Base-by-base conservation (phyloP, 2,113 vertebrate species). In the Eurystomus gularis region DNA sequence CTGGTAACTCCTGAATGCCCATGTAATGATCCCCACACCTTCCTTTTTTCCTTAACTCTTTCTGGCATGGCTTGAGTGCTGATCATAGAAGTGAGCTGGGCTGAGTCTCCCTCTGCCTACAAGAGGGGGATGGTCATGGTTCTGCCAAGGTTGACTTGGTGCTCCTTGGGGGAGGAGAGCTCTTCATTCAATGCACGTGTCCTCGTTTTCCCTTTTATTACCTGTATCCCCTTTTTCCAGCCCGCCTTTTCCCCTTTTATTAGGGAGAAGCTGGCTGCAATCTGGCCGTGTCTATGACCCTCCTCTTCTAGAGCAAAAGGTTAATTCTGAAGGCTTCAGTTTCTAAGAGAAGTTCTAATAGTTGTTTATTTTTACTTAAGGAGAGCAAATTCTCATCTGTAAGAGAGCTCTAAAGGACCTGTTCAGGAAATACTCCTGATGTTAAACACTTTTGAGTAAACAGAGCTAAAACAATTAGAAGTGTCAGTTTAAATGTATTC, bases 51-150 rank as follows among this genome's bases (percentile, higher is more conserved):
- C 15, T 31, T 23, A 24, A 3, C 20, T 57, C 65, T 33, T n/a
- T 21, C 49, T 35, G 70, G 31, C 31, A 8, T 29, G 7, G 21
- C 55, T 77, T 33, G 26, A 35, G 35, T 44, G 64, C 8, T 57
- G 64, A 16, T 66, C 1, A 1, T 17, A 52, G 61, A n/a, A 70
- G 46, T 23, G 40, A 66, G 24, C 19, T 10, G 11, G 24, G 6
- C 13, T 29, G 4, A 42, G 20, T 20, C 52, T n/a, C 31, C 9
- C 49, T 40, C 49, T 69, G 11, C 2, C 20, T 17, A 3, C 1
- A 2, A 13, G n/a, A 48, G 11, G 16, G 12, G 20, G 24, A 14
- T 1, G 0, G 11, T 5, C 5, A 5, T 0, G 8, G 11, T 35
- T 29, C 35, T 84, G 57, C 23, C 33, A 19, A 16, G 15, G 16